Evolutionary conservation across 2,888 invertebrate genomes (phyloP).

Genomic region (Dicranocentrus wangi): DNA sequence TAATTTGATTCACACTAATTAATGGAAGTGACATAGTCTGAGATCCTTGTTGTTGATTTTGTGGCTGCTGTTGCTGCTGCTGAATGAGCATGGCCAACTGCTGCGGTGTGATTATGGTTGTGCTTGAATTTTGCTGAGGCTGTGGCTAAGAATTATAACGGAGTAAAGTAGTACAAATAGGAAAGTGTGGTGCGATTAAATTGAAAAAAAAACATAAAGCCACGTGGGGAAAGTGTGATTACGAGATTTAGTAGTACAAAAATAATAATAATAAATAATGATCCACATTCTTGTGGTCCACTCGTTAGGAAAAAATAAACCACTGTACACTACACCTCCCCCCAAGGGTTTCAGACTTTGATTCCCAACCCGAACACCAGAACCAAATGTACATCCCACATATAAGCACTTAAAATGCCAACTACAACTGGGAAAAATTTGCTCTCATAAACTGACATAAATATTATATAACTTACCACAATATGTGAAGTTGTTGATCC

Average conservation of each 20-base stretch:
- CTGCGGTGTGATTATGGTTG: slow-evolving; percentile 72
- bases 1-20: slow-evolving; percentile 68
- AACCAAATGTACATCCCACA: no score
- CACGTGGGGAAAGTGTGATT: slow-evolving; percentile 9
- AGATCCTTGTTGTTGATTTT: slow-evolving; percentile 71
- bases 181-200: slow-evolving; percentile 44
- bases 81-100: slow-evolving; percentile 73
- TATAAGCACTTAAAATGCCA: no score
- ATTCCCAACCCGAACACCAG: not conserved
- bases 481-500: slow-evolving; percentile 60
- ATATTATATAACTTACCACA: slow-evolving; percentile 68
- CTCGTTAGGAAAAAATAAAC: not conserved
- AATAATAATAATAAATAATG: no score
- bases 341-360: not conserved
- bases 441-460: no score
- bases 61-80: slow-evolving; percentile 69
- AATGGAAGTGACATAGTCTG: slow-evolving; percentile 65
- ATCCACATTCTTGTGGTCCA: no score
- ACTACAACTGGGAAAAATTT: no score
- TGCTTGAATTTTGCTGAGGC: slow-evolving; percentile 71
- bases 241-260: not conserved
- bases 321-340: not conserved
- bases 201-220: slow-evolving; percentile 32
- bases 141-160: slow-evolving; percentile 64
- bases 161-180: slow-evolving; percentile 37